Base-by-base conservation (phyloP, 2,888 invertebrate genomes). In the Eurytoma adleriae region DNA sequence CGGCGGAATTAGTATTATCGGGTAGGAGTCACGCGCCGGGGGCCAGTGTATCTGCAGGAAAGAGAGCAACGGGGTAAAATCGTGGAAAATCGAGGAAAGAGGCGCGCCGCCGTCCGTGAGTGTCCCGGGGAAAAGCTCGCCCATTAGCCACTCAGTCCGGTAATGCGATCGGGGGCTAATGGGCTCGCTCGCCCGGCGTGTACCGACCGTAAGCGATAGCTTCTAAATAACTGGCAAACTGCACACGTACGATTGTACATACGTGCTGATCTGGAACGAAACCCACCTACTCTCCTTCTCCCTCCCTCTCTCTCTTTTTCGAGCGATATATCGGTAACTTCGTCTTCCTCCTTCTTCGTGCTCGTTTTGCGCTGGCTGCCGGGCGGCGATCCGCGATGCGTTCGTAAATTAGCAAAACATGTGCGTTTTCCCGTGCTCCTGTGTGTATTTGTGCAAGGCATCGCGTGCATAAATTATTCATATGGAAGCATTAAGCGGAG, bases 131-230 rank as follows among this genome's bases (percentile, higher is more conserved):
- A 82, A 83, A 80, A 75, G 80, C 80, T 48, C 69, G 82, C 82
- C 85, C 86, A 86, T 86, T 86, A 86, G 85, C 84, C 84, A 83
- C 83, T 82, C 80, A 79, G 59, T 30, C 70, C 84, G 86, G 86
- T 87, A 87, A 88, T 87, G 85, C 86, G 86, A 86, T 86, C 85
- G 86, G 81, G 83, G 30, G 87, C 86, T 87, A 87, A 87, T 86
- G 87, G 40, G 87, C 85, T 83, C 78, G 64, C 52, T 50, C 20
- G 27, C 56, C 16, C 24, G 7, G 57, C 57, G 18, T 56, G 18
- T 57, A 24, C 40, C 62, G 85, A 83, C 83, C 83, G 83, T 83
- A 83, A 83, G 83, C 85, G 85, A 84, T 86, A 86, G 83, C 85
- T 86, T 84, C 83, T 85, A 85, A 86, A 87, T 86, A 86, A 87